Percentiles rank a stretch among this genome's conserved stretches.
These are phyloP conservation scores for Lemur catta DNA, from an alignment of 2,797 vertebrate genomes.

Conservation along the genomic window DNA sequence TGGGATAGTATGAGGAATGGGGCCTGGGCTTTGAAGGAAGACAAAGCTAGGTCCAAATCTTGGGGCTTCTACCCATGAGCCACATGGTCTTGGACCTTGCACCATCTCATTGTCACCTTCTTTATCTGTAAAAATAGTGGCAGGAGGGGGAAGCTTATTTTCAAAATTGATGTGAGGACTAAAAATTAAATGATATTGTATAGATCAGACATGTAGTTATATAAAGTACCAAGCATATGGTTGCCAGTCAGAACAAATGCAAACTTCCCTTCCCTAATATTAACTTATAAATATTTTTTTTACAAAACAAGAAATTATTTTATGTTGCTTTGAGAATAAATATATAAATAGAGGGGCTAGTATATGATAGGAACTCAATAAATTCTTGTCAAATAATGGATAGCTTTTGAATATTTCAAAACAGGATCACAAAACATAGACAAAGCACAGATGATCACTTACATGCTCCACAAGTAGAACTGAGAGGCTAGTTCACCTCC, in stretches of 20 bases:
- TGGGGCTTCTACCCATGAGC: background rate
- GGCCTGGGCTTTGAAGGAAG: background rate
- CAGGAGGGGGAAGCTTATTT: background rate
- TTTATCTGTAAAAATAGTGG: background rate
- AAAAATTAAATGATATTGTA: background rate
- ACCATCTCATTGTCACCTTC: background rate
- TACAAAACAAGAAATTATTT: background rate
- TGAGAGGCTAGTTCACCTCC: background rate
- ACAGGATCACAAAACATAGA: background rate
- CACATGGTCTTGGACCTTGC: background rate
- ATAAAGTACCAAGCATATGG: background rate
- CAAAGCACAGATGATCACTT: background rate
- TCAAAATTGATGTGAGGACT: background rate
- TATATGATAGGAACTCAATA: background rate
- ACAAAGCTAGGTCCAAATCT: background rate
- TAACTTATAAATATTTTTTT: background rate
- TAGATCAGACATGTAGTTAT: background rate
- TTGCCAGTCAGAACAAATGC: background rate
- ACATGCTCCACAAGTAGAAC: background rate
- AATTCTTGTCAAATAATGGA: background rate
- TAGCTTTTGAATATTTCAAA: constrained; percentile 14
- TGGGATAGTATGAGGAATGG: background rate
- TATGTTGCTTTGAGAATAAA: background rate
- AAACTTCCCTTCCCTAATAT: background rate
- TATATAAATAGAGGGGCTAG: background rate